Evolutionary conservation across 1,140 invertebrate genomes (phyloP).

Genomic region (Drosophila lini): DNA sequence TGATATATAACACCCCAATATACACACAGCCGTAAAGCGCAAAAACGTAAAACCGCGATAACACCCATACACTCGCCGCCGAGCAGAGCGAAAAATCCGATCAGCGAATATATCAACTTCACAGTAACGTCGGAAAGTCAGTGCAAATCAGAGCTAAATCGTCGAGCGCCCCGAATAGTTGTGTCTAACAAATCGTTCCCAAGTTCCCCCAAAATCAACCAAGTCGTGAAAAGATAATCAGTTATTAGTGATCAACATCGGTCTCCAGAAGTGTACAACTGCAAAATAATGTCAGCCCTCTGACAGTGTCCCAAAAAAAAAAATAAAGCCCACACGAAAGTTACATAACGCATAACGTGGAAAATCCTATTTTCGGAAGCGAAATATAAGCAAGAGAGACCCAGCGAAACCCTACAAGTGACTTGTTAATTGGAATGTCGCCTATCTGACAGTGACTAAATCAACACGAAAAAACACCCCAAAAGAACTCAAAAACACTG

Average conservation of each 20-base stretch:
- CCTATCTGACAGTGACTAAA: conserved; percentile 68
- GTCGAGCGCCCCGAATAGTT: conserved; percentile 71
- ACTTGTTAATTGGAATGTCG: conserved; percentile 69
- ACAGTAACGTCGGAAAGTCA: conserved; percentile 62
- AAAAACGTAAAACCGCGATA: conserved; percentile 41
- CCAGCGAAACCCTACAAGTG: conserved; percentile 52
- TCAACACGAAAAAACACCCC: conserved; percentile 13
- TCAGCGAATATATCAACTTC: conserved; percentile 59
- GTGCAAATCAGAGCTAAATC: conserved; percentile 60
- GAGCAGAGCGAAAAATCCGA: conserved; percentile 34
- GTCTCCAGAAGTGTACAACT: conserved; percentile 3
- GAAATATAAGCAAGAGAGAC: conserved; percentile 12
- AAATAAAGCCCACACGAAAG: conserved; percentile 5
- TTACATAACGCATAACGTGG: conserved; percentile 35
- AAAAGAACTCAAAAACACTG: conserved; percentile 6
- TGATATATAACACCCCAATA: conserved; percentile 56
- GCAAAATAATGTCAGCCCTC: conserved; percentile 52
- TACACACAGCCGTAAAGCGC: conserved; percentile 10
- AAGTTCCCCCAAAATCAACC: not conserved
- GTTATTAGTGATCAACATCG: conserved; percentile 19
- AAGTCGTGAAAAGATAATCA: not conserved
- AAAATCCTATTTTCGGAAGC: conserved; percentile 43
- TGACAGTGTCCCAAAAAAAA: conserved; percentile 56
- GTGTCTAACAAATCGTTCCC: conserved; percentile 32
- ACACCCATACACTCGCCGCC: conserved; percentile 51